These are phyloP conservation scores for Spea bombifrons DNA, from an alignment of 2,113 vertebrate species.

Conservation along the genomic window DNA sequence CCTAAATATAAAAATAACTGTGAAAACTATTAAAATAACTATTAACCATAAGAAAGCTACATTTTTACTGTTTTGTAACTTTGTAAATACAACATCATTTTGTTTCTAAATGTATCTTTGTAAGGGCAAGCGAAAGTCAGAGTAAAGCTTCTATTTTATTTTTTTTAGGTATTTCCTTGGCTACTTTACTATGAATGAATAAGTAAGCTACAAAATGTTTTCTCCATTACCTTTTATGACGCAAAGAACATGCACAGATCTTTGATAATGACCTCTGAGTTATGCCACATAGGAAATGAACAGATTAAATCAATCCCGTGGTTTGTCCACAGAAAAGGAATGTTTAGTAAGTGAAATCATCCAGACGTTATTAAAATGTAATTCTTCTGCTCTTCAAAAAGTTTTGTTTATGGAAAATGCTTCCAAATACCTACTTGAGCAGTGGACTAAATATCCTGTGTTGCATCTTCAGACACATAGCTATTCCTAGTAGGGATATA, in stretches of 20 bases:
- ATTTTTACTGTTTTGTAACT: no score
- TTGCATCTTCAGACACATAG: not conserved
- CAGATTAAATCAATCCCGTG: slow-evolving; percentile 51
- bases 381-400: not conserved
- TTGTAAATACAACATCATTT: no score
- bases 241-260: not conserved
- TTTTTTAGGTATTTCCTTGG: not conserved
- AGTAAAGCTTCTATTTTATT: not conserved
- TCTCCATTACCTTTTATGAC: not conserved
- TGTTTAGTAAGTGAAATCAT: slow-evolving; percentile 68
- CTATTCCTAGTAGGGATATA: no score
- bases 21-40: no score
- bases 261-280: slow-evolving; percentile 50
- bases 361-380: slow-evolving; percentile 56
- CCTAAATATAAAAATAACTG: no score
- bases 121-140: no score
- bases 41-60: no score
- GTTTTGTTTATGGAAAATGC: not conserved
- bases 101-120: no score
- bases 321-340: slow-evolving; percentile 53
- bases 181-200: not conserved
- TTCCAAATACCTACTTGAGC: not conserved
- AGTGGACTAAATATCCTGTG: not conserved
- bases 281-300: slow-evolving; percentile 49
- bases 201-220: not conserved